Percentiles rank a stretch among this genome's conserved stretches.
phyloP scores from a whole-genome alignment of 2,113 vertebrate species.

The Misgurnus anguillicaudatus region DNA sequence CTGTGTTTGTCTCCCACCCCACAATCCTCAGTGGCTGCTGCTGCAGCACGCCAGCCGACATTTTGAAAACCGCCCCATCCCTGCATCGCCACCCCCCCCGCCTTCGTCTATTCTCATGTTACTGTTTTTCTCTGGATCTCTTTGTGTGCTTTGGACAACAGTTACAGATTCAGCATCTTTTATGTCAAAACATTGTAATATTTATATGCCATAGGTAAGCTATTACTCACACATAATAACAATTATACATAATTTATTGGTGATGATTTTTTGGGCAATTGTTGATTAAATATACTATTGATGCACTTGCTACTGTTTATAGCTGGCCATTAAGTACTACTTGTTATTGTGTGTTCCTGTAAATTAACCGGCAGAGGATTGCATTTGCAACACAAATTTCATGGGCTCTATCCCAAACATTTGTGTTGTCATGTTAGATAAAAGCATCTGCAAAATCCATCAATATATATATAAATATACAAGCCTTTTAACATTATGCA shows the following conservation, averaged over 20 bases:
- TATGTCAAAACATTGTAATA: slow-evolving; percentile 72
- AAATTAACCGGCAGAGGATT: too few relatives aligned
- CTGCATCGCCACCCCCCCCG: slow-evolving; percentile 18
- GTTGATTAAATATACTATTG: not conserved
- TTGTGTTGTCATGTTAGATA: too few relatives aligned
- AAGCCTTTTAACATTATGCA: not conserved
- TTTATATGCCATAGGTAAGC: slow-evolving; percentile 63
- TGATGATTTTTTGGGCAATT: not conserved
- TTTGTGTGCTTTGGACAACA: slow-evolving; percentile 68
- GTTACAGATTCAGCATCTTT: slow-evolving; percentile 64
- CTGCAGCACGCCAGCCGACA: slow-evolving; percentile 50
- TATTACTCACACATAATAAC: slow-evolving; percentile 50
- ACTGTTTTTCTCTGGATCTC: slow-evolving; percentile 70
- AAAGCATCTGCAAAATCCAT: too few relatives aligned
- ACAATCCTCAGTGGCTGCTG: slow-evolving; percentile 49
- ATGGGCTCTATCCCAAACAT: too few relatives aligned
- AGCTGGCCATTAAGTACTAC: too few relatives aligned
- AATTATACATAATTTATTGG: not conserved
- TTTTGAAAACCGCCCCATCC: slow-evolving; percentile 52
- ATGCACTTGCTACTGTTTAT: not conserved
- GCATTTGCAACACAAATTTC: not conserved
- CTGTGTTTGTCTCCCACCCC: slow-evolving; percentile 35
- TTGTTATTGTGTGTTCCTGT: too few relatives aligned
- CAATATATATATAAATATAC: too few relatives aligned
- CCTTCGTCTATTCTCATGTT: slow-evolving; percentile 65